Base-by-base conservation (phyloP, 2,113 vertebrate species). In the Athene cunicularia region DNA sequence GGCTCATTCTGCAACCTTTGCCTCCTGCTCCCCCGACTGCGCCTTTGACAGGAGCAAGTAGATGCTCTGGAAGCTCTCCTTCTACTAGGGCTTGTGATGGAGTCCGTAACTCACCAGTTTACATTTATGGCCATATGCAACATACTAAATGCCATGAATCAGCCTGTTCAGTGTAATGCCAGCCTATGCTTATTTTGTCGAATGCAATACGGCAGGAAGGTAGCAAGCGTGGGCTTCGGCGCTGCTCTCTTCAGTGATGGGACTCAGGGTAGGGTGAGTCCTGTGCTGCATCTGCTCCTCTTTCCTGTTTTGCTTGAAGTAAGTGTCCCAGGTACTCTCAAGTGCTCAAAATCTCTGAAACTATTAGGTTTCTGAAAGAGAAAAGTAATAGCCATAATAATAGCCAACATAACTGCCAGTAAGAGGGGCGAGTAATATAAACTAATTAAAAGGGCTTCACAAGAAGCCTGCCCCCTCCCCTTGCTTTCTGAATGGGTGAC, bases 101-200 rank as follows among this genome's bases (percentile, higher is more conserved):
- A 58, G 49, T 32, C 49, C 58, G 1, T 32, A 70, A 39, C 45
- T 35, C 58, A 3, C 26, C 59, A 13, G 21, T 30, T 33, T 14
- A 35, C 12, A 5, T 63, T 32, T 45, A 11, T 14, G 30, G 81
- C 77, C 56, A 14, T 35, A 1, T 8, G 37, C 50, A 56, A 8
- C 1, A 1, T 5, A 47, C 43, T 23, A 6, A 59, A 3, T 68
- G 84, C 67, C 68, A 8, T 1, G 1, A 12, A 73, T 32, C 35
- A 43, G n/a, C 58, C 55, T 33, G 26, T 23, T 47, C 45, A 18
- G 35, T 8, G 33, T 20, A 30, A 8, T 11, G n/a, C 24, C 52
- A 39, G 19, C 19, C 32, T 30, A 1, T 7, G n/a, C 52, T 75
- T 20, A 8, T 35, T 53, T 39, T 35, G 35, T 50, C 2, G 0